A percentile compares a stretch with the other conserved stretches of the same genome.
phyloP scores from a whole-genome alignment of 1,140 invertebrate genomes.

The Papilio xuthus region DNA sequence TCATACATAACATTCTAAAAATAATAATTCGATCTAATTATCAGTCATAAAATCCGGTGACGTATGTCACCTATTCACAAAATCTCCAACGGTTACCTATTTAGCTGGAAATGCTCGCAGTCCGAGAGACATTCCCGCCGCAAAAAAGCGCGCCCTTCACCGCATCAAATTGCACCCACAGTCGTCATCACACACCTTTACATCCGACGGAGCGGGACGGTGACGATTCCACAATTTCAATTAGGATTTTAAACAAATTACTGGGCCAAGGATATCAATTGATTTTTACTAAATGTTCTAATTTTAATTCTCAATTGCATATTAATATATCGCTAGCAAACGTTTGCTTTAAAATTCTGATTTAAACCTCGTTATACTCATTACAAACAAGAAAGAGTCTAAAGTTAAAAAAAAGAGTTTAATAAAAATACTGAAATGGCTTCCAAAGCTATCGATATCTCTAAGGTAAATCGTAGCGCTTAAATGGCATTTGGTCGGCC shows the following conservation, averaged over 20 bases:
- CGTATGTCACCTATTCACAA: conserved; percentile 56
- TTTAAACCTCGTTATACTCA: too few relatives aligned
- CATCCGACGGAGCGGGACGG: conserved; percentile 33
- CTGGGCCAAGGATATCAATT: neutral
- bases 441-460: neutral
- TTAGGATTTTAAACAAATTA: neutral
- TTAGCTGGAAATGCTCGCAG: conserved; percentile 55
- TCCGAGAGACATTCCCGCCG: conserved; percentile 51
- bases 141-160: conserved; percentile 52
- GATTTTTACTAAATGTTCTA: too few relatives aligned
- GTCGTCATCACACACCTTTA: conserved; percentile 35
- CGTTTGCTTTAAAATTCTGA: too few relatives aligned
- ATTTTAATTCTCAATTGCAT: neutral
- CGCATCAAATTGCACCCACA: conserved; percentile 54
- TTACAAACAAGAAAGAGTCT: neutral
- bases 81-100: conserved; percentile 52
- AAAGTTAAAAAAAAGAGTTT: neutral
- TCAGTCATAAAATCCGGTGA: conserved; percentile 47
- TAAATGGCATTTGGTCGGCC: conserved; percentile 43
- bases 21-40: conserved; percentile 36
- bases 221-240: neutral
- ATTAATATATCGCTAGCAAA: too few relatives aligned
- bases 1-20: neutral
- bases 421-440: conserved; percentile 2
- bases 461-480: conserved; percentile 38